Base-by-base conservation (phyloP, 2,797 vertebrate species). In the Xiphophorus birchmanni region DNA sequence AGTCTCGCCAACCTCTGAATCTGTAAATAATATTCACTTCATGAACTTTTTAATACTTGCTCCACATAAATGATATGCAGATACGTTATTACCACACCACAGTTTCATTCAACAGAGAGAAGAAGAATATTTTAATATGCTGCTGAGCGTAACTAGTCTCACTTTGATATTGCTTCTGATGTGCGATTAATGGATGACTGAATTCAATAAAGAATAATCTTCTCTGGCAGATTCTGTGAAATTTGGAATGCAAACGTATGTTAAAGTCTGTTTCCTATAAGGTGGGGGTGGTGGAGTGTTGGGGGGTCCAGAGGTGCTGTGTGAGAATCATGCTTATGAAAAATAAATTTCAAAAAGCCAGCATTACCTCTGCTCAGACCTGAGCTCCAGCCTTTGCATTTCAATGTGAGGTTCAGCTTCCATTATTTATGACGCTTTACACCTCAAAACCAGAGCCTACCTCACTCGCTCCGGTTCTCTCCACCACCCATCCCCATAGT, bases 381-480 rank as follows among this genome's bases (percentile, higher is more conserved):
- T 77, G 87, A 89, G 91, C 92, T 92, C 86, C 86, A 94, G 92
- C 93, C 94, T 95, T 96, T 96, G 95, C 95, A 96, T 96, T 96
- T 96, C 95, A 96, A 96, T 96, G 95, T 89, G 91, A 94, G 92
- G 91, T 90, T 90, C 90, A 92, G 91, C 92, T 93, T 95, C 94
- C 95, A 96, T 96, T 95, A 96, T 96, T 96, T 95, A 96, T 96
- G 93, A 94, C 80, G 92, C 94, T 95, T 95, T 95, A 95, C 94
- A 95, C 94, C 93, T 96, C 94, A 95, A 96, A 95, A 94, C 93
- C 95, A 90, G 78, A 87, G 91, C 85, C 90, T 84, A 75, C 81
- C 91, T 87, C 82, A 6, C 86, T 84, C 87, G 23, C 88, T 81
- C 84, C 6, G 1, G 6, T 88, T 90, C 88, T 42, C 83, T 81